Evolutionary conservation across 53 echinoderm and acorn worm genomes (phyloP).

Genomic region (Pentamera pediparva): DNA sequence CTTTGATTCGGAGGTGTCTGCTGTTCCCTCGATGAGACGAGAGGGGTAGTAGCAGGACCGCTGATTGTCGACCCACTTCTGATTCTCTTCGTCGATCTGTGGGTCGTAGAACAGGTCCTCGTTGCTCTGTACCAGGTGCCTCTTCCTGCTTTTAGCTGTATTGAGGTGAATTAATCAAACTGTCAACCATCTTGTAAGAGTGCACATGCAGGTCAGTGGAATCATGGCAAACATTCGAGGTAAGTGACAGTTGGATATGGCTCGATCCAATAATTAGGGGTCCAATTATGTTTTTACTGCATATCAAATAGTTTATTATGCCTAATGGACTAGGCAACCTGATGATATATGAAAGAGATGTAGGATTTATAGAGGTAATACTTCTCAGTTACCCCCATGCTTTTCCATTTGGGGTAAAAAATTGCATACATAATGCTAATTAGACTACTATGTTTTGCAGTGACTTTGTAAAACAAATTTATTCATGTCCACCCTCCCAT

Average conservation of each 20-base stretch:
- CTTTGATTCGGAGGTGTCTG: background rate
- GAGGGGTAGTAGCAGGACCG: conserved; percentile 67
- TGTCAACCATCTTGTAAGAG: background rate
- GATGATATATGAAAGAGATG: too few species aligned
- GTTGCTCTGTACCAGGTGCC: conserved; percentile 68
- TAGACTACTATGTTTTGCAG: too few species aligned
- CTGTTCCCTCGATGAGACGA: background rate
- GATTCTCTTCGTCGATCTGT: conserved; percentile 84
- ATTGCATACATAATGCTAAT: too few species aligned
- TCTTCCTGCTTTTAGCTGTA: conserved; percentile 60
- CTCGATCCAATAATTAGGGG: too few species aligned
- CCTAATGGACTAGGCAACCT: too few species aligned
- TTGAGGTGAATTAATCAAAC: background rate
- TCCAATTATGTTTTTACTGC: too few species aligned
- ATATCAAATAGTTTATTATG: too few species aligned
- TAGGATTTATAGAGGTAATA: too few species aligned
- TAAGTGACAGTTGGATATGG: too few species aligned
- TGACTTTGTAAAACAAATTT: too few species aligned
- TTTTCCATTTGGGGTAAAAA: too few species aligned
- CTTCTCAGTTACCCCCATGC: too few species aligned
- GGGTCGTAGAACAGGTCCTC: conserved; percentile 95
- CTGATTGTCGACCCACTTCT: conserved; percentile 91
- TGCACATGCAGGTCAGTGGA: background rate
- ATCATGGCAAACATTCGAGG: background rate
- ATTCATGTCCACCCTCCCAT: background rate